These are phyloP conservation scores for Phrynocephalus versicolor DNA, from an alignment of 2,113 vertebrate genomes.

Conservation along the genomic window DNA sequence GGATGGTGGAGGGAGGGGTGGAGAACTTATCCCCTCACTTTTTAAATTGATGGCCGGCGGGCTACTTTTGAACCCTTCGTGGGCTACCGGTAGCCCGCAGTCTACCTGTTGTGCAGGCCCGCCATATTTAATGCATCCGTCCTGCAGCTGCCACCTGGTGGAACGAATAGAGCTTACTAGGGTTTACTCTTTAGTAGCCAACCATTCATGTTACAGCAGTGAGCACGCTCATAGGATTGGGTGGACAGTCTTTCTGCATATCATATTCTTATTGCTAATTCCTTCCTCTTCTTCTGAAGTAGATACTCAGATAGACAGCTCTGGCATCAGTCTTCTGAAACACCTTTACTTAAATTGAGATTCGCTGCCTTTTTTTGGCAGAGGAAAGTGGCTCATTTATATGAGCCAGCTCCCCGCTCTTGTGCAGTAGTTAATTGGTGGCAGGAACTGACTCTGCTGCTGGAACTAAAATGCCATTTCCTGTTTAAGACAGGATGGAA, in stretches of 20 bases:
- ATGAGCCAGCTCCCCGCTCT: not conserved
- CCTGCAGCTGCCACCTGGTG: no score
- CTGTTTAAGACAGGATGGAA: not conserved
- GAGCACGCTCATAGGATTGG: not conserved
- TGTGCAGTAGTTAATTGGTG: not conserved
- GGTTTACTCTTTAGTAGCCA: no score
- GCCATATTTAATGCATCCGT: no score
- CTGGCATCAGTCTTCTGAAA: not conserved
- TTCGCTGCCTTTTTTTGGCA: not conserved
- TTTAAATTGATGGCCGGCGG: no score
- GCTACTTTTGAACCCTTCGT: no score
- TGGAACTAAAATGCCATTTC: not conserved
- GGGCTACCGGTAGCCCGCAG: no score
- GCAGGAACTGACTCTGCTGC: not conserved
- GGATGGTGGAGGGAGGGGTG: no score
- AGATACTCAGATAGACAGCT: slow-evolving; percentile 1
- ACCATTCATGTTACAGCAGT: not conserved
- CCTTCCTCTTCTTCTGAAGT: fast-evolving
- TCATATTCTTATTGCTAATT: not conserved
- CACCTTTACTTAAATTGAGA: not conserved
- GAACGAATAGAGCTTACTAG: no score
- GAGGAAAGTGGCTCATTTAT: not conserved
- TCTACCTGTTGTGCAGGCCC: no score
- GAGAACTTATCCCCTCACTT: no score
- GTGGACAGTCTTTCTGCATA: not conserved